Conservation (phyloP, 2,113 vertebrate species). For the Perccottus glenii region DNA sequence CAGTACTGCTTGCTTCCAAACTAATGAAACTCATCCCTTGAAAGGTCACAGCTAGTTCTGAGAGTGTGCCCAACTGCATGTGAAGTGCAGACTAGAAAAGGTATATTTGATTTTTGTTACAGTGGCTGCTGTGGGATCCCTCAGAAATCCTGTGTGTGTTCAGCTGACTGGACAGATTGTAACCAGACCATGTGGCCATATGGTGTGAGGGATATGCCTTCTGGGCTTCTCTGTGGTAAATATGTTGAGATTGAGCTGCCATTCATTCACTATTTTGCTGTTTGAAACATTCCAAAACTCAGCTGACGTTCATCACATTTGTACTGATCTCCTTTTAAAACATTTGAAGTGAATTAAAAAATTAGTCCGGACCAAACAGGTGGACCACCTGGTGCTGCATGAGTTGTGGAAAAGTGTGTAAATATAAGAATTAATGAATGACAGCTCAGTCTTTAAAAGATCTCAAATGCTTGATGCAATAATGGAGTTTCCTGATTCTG, state of each 20-base stretch:
- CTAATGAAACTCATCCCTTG: constrained; percentile 24
- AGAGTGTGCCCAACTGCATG: neutral
- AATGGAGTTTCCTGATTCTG: constrained; percentile 62
- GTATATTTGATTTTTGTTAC: neutral
- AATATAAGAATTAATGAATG: neutral
- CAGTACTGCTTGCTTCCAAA: constrained; percentile 3
- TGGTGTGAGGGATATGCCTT: constrained; percentile 50
- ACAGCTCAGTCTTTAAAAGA: neutral
- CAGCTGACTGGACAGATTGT: constrained; percentile 69
- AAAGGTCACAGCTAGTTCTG: neutral
- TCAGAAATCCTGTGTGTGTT: constrained; percentile 47
- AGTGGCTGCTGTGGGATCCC: constrained; percentile 26
- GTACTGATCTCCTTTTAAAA: constrained; percentile 10
- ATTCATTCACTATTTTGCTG: constrained; percentile 34
- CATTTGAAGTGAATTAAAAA: neutral
- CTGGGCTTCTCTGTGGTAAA: constrained; percentile 53
- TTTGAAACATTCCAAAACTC: constrained; percentile 18
- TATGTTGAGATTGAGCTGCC: constrained; percentile 42
- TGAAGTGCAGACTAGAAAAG: too few relatives aligned
- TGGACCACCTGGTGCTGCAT: too few relatives aligned
- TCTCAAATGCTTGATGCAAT: constrained; percentile 17
- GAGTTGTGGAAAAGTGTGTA: constrained; percentile 3
- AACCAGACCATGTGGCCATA: constrained; percentile 61
- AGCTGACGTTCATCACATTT: constrained; percentile 21
- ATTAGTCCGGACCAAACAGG: neutral